Percentiles rank a stretch among this genome's conserved stretches.
Evolutionary conservation across 2,888 invertebrate species (phyloP).

Genomic region (Cyclophora albipunctata): DNA sequence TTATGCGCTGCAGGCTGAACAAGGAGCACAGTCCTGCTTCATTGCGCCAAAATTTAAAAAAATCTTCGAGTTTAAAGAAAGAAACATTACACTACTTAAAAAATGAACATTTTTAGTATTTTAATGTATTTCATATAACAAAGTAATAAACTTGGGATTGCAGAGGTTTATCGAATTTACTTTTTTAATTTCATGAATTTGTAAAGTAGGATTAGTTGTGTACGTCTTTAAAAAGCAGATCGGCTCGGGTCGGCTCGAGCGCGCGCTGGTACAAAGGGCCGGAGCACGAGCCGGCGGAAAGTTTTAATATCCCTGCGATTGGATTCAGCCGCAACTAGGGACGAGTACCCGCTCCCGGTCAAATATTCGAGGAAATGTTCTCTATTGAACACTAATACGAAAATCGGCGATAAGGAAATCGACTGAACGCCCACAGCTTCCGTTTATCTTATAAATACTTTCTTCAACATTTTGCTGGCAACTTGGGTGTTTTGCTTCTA

Average conservation of each 20-base stretch:
- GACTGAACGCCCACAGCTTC: conserved; percentile 32
- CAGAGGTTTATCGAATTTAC: no score
- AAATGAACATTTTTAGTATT: background rate
- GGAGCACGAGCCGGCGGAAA: conserved; percentile 52
- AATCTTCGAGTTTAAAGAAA: conserved; percentile 3
- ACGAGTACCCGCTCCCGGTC: conserved; percentile 27
- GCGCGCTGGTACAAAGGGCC: conserved; percentile 50
- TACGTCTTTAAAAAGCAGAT: conserved; percentile 45
- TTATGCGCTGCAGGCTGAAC: conserved; percentile 61
- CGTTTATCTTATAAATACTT: conserved; percentile 18
- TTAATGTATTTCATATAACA: no score
- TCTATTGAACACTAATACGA: conserved; percentile 53
- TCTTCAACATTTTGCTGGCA: conserved; percentile 1
- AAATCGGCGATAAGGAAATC: conserved; percentile 54
- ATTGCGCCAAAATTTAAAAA: conserved; percentile 48
- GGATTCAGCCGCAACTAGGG: conserved; percentile 59
- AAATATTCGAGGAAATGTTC: conserved; percentile 18
- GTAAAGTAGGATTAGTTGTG: conserved; percentile 38
- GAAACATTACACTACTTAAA: background rate
- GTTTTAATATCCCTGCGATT: conserved; percentile 73
- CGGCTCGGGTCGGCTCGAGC: conserved; percentile 31
- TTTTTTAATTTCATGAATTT: conserved; percentile 22
- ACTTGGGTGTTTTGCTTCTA: no score
- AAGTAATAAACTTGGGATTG: no score
- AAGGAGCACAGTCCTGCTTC: conserved; percentile 44